Conservation (phyloP, 1,140 invertebrate species). For the Anagrus nilaparvatae region DNA sequence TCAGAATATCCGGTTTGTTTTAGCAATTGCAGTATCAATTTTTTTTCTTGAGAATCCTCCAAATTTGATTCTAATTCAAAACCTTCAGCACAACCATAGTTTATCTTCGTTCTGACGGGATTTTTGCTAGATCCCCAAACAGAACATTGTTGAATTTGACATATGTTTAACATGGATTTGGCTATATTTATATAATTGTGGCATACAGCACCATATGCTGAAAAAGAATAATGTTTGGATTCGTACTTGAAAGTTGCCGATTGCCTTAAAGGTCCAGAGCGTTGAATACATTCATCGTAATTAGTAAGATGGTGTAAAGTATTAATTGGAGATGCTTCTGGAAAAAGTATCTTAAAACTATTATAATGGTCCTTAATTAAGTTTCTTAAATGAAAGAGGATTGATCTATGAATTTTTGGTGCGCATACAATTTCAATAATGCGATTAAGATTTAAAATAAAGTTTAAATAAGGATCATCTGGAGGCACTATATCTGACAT, state of each 20-base stretch:
- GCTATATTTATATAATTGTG: conserved; percentile 2
- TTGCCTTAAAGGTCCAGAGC: background rate
- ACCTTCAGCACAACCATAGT: background rate
- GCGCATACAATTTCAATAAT: conserved; percentile 4
- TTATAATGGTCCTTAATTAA: background rate
- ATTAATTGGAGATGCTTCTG: background rate
- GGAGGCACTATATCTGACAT: background rate
- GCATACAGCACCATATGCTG: background rate
- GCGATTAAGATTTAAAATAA: conserved; percentile 1
- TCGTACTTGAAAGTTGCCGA: background rate
- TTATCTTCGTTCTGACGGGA: background rate
- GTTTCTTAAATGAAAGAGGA: background rate
- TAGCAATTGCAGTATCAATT: background rate
- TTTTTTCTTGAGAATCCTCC: too few species aligned
- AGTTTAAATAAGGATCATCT: background rate
- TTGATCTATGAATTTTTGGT: background rate
- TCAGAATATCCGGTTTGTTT: background rate
- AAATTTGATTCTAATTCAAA: too few species aligned
- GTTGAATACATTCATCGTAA: background rate
- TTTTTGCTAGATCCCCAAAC: background rate
- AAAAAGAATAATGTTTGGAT: background rate
- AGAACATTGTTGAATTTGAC: background rate
- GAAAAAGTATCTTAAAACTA: background rate
- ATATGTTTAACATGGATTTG: background rate
- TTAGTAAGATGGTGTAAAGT: background rate